Evolutionary conservation across 2,888 invertebrate genomes (phyloP), one percentile per base, ranked within the genome.

Genomic region (Dione vanillae): DNA sequence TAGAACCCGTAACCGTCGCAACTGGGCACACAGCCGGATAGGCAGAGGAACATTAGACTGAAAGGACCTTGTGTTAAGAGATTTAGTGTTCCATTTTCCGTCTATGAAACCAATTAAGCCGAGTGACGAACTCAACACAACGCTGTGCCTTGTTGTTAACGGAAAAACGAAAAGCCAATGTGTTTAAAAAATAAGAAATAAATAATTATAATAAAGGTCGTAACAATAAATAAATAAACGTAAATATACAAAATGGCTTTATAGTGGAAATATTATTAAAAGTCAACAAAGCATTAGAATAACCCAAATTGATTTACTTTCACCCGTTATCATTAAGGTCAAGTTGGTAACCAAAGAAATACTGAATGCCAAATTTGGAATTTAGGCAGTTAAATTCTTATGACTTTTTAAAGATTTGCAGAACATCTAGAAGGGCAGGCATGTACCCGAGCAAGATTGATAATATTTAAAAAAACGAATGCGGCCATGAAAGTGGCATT

Each of bases 231-330:
- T 37, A 43, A 52, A 7, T 20, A 43, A 14, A 14, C 20, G 20
- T 20, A n/a, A n/a, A 20, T n/a, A n/a, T n/a, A n/a, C n/a, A n/a
- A n/a, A n/a, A n/a, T n/a, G n/a, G 6, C 20, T 19, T 8, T 41
- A 49, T 27, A 49, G 37, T 35, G 37, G 49, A 35, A 20, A 20
- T 49, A 9, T 49, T 65, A 65, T 51, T 51, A 35, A 65, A 51
- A 9, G 49, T 65, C 70, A 59, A 51, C 51, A 58, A 43, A 35
- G 35, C 27, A 14, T 43, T 70, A 37, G 14, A 51, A 40, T 40
- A 19, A 52, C 35, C 27, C 37, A 40, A 27, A 19, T 47, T 14
- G 45, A 37, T 68, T 43, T 62, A 45, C n/a, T 54, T 37, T 43
- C 9, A 45, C 9, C 20, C 59, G n/a, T n/a, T 59, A 59, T 20